Evolutionary conservation across 2,113 vertebrate species (phyloP).

Genomic region (Malaclemys terrapin): DNA sequence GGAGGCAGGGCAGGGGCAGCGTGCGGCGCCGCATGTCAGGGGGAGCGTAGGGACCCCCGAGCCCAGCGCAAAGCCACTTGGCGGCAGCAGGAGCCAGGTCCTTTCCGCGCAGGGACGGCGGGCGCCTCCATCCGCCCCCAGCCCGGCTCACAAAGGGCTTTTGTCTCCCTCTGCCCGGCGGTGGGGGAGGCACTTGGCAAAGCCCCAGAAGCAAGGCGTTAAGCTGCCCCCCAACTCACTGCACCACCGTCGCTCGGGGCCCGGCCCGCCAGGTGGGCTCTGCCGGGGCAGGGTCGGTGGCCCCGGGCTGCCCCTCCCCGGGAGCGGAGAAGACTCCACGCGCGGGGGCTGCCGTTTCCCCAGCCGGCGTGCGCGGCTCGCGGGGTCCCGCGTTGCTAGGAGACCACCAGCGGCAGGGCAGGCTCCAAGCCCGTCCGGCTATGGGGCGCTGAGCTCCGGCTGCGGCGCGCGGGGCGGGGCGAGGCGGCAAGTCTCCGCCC

Average conservation of each 20-base stretch:
- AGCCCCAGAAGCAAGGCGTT: neutral
- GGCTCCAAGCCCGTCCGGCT: neutral
- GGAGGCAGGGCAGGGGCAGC: slow-evolving; percentile 13
- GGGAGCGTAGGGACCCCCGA: slow-evolving; percentile 53
- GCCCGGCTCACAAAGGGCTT: slow-evolving; percentile 15
- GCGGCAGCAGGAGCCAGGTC: neutral
- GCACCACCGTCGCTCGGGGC: neutral
- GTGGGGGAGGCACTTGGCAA: neutral
- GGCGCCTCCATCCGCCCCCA: slow-evolving; percentile 44
- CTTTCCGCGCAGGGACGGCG: neutral
- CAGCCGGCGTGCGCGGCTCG: neutral
- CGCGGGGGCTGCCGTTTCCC: neutral
- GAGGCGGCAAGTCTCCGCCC: neutral
- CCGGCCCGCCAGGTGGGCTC: neutral
- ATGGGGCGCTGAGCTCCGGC: neutral
- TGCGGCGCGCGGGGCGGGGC: neutral
- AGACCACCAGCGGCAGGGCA: neutral
- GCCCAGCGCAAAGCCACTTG: slow-evolving; percentile 14
- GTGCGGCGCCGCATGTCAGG: slow-evolving; percentile 62
- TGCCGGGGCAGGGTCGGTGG: neutral
- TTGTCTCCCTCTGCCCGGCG: neutral
- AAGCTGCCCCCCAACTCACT: neutral
- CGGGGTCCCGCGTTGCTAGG: neutral
- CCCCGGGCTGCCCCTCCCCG: neutral
- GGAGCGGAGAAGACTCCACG: neutral